A percentile compares a stretch with the other conserved stretches of the same genome.
Conservation (phyloP, 2,888 invertebrate genomes). For the Papilio elwesi region DNA sequence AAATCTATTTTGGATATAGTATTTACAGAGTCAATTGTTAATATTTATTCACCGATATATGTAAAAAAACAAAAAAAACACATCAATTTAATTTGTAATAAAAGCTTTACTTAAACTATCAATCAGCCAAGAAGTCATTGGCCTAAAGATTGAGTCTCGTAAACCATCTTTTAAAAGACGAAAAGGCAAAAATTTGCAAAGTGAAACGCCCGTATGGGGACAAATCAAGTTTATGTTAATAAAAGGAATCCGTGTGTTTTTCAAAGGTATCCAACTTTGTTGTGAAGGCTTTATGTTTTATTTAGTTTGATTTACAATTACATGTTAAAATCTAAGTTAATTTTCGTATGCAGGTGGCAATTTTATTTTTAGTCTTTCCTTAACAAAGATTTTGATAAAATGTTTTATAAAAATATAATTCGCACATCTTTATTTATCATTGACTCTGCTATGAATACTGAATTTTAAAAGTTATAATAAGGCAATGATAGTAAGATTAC, state of each 20-base stretch:
- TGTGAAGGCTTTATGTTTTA: neutral
- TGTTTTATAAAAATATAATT: neutral
- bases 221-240: constrained; percentile 15
- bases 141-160: neutral
- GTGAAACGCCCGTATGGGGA: too few species aligned
- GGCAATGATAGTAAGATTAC: neutral
- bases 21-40: too few species aligned
- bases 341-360: constrained; percentile 1
- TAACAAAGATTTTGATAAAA: neutral
- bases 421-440: neutral
- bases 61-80: neutral
- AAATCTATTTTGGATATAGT: neutral
- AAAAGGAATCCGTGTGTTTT: neutral
- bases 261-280: constrained; percentile 11
- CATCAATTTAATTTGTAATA: constrained; percentile 1
- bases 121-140: neutral
- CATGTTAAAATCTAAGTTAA: constrained; percentile 1
- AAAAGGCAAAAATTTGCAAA: neutral
- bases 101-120: neutral
- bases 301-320: constrained; percentile 11
- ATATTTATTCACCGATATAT: neutral
- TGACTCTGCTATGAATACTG: neutral
- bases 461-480: neutral
- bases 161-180: neutral
- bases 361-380: neutral